Evolutionary conservation across 2,888 invertebrate genomes (phyloP).

Genomic region (Elgonia sp.): DNA sequence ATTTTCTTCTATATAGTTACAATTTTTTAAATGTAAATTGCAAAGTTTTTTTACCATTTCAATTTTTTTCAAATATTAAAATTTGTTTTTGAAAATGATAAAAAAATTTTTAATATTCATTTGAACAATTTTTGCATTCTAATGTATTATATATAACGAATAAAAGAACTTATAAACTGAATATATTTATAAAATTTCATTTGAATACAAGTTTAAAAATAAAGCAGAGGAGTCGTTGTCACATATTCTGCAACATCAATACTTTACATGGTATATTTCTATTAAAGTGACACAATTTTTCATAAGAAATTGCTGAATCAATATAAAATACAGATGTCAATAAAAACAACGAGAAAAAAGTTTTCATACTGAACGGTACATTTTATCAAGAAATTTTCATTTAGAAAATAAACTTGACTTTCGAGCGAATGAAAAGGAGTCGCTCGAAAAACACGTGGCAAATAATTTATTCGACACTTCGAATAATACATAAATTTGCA

Average conservation of each 20-base stretch:
- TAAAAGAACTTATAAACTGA: background rate
- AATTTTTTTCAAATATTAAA: too few relatives aligned
- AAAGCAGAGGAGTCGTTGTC: slow-evolving; percentile 35
- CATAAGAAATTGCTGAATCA: slow-evolving; percentile 4
- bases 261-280: slow-evolving; percentile 9
- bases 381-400: background rate
- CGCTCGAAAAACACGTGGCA: background rate
- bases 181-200: slow-evolving; percentile 33
- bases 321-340: slow-evolving; percentile 6
- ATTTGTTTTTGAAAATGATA: too few relatives aligned
- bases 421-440: background rate
- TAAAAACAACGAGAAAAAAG: background rate
- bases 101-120: too few relatives aligned
- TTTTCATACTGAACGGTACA: background rate
- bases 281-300: slow-evolving; percentile 31
- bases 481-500: slow-evolving; percentile 49
- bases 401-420: background rate
- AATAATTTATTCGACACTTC: slow-evolving; percentile 36
- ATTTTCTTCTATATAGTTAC: too few relatives aligned
- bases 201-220: slow-evolving; percentile 42
- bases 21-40: too few relatives aligned
- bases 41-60: too few relatives aligned
- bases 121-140: too few relatives aligned
- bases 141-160: too few relatives aligned
- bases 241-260: slow-evolving; percentile 39